phyloP scores from a whole-genome alignment of 2,113 vertebrate genomes.

The Mastomys coucha region DNA sequence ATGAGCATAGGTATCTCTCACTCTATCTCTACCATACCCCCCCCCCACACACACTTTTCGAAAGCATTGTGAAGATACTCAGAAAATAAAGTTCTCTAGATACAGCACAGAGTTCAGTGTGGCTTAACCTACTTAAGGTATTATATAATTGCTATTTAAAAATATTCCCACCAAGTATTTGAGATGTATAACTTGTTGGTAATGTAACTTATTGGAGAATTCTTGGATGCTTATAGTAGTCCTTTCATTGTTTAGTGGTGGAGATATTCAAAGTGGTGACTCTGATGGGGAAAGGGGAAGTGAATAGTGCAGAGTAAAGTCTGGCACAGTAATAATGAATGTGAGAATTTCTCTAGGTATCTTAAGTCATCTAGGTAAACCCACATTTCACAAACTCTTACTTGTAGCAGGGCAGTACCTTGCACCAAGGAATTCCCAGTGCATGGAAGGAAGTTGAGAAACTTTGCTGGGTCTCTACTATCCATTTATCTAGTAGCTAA shows the following conservation, averaged over 20 bases:
- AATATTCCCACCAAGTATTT: background rate
- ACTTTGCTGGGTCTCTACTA: background rate
- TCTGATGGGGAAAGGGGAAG: rapidly evolving
- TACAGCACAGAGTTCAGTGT: background rate
- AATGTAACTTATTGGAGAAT: background rate
- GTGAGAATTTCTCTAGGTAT: background rate
- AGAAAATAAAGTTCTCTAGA: background rate
- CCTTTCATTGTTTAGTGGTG: background rate
- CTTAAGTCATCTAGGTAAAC: background rate
- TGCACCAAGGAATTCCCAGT: background rate
- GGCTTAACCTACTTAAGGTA: background rate
- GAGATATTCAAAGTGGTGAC: background rate
- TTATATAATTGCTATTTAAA: background rate
- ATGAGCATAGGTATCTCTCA: background rate
- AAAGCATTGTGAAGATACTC: background rate
- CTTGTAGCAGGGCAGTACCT: background rate
- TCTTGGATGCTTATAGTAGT: background rate
- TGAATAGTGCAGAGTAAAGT: rapidly evolving
- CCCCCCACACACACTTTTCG: background rate
- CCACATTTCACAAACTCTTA: background rate
- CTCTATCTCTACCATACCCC: too few relatives aligned
- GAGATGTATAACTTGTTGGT: background rate
- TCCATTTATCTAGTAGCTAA: background rate
- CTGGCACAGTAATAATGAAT: background rate
- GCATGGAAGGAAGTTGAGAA: background rate